These are phyloP conservation scores for Monopis laevigella DNA, from an alignment of 2,888 invertebrate genomes.

Conservation along the genomic window DNA sequence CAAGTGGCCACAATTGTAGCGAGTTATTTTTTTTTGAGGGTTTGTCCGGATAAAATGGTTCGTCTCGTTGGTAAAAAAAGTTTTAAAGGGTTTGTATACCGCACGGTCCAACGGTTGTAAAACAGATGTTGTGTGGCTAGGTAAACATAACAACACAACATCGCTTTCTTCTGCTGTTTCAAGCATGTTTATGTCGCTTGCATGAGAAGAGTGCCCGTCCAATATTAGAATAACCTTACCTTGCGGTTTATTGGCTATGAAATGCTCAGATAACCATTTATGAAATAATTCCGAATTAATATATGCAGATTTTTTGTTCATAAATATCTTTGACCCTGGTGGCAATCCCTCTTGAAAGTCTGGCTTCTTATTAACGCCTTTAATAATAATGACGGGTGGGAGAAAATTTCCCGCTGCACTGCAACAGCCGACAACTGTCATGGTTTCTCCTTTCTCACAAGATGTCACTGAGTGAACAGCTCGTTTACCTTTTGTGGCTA, in stretches of 20 bases:
- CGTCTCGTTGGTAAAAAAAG: too few relatives aligned
- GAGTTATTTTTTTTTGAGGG: too few relatives aligned
- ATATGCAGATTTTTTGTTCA: slow-evolving; percentile 23
- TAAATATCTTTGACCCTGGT: slow-evolving; percentile 19
- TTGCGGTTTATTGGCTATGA: slow-evolving; percentile 21
- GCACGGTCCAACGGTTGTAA: slow-evolving; percentile 18
- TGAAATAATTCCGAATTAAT: slow-evolving; percentile 21
- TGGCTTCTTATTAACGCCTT: slow-evolving; percentile 22
- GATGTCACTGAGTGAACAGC: slow-evolving; percentile 24
- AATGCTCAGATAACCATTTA: too few relatives aligned
- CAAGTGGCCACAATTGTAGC: too few relatives aligned
- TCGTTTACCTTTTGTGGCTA: slow-evolving; percentile 30
- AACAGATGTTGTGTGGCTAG: slow-evolving; percentile 22
- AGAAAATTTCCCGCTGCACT: slow-evolving; percentile 23
- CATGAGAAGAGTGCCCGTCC: slow-evolving; percentile 26
- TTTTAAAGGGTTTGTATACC: too few relatives aligned
- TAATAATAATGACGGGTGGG: slow-evolving; percentile 20
- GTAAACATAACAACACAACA: slow-evolving; percentile 22
- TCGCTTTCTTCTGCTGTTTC: slow-evolving; percentile 22
- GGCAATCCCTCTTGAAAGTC: slow-evolving; percentile 23
- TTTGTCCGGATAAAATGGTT: too few relatives aligned
- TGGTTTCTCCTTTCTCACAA: slow-evolving; percentile 27
- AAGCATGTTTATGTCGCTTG: slow-evolving; percentile 20
- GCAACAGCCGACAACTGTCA: slow-evolving; percentile 21
- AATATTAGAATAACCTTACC: slow-evolving; percentile 24